Percentiles rank a stretch among this genome's conserved stretches.
phyloP scores from a whole-genome alignment of 2,113 vertebrate genomes.

The Scomber colias region DNA sequence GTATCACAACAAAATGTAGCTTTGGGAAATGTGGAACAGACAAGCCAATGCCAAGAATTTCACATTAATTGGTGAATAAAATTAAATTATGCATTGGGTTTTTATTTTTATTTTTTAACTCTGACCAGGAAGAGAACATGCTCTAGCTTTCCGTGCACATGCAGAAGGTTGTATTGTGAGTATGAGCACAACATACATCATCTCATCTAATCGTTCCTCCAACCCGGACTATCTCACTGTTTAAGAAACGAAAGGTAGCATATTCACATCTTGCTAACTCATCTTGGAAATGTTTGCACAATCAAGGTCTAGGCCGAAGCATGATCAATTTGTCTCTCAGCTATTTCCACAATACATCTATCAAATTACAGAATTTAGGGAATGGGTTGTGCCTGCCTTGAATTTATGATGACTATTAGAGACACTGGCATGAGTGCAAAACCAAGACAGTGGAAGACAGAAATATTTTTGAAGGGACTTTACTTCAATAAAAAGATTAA shows the following conservation, averaged over 20 bases:
- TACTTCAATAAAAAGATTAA: slow-evolving; percentile 74
- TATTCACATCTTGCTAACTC: slow-evolving; percentile 25
- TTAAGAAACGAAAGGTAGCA: slow-evolving; percentile 3
- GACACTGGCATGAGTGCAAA: slow-evolving; percentile 63
- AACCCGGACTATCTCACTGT: not conserved
- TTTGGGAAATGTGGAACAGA: slow-evolving; percentile 43
- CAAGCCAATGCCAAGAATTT: slow-evolving; percentile 43
- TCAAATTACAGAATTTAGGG: slow-evolving; percentile 70
- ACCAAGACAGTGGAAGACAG: slow-evolving; percentile 53
- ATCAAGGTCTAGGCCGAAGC: slow-evolving; percentile 47
- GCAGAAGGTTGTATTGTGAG: not conserved
- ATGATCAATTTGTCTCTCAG: slow-evolving; percentile 58
- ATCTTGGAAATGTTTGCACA: slow-evolving; percentile 57
- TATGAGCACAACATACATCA: slow-evolving; percentile 7
- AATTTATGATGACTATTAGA: slow-evolving; percentile 70
- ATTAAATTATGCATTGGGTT: slow-evolving; percentile 5
- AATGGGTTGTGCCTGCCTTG: slow-evolving; percentile 48
- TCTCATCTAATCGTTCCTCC: not conserved
- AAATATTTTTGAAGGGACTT: slow-evolving; percentile 60
- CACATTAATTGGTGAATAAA: slow-evolving; percentile 39
- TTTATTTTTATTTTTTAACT: not conserved
- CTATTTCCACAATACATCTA: slow-evolving; percentile 63
- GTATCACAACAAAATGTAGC: slow-evolving; percentile 64
- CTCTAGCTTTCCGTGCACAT: not conserved
- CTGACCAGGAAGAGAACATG: slow-evolving; percentile 1